Conservation (phyloP, 2,113 vertebrate species). For the Cyprinodon brontotheroides region DNA sequence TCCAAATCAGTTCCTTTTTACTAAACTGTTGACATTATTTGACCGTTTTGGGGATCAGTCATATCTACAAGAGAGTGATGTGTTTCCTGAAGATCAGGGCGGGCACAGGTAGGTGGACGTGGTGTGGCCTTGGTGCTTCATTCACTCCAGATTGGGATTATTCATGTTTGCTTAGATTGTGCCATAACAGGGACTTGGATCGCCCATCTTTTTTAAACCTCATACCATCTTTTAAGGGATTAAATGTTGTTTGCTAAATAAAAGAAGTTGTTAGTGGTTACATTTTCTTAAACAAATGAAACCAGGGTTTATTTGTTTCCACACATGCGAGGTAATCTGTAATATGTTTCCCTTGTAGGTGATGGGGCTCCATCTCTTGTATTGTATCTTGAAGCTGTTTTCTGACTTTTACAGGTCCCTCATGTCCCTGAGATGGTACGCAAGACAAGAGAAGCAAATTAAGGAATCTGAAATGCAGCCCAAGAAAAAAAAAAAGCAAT, state of each 20-base stretch:
- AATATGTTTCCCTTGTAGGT: conserved; percentile 99
- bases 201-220: background rate
- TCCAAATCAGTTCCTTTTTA: conserved; percentile 78
- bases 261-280: background rate
- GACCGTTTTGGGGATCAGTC: conserved; percentile 88
- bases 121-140: conserved; percentile 48
- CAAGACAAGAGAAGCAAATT: conserved; percentile 83
- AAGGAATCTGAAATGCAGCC: conserved; percentile 18
- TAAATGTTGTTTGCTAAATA: conserved; percentile 4
- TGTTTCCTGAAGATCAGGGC: conserved; percentile 88
- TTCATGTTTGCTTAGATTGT: conserved; percentile 7
- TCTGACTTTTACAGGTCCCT: conserved; percentile 97
- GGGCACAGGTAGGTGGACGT: conserved; percentile 88
- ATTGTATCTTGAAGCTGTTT: conserved; percentile 98
- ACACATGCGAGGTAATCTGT: conserved; percentile 99
- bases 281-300: background rate
- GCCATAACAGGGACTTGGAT: background rate
- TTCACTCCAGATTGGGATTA: conserved; percentile 13
- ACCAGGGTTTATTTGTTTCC: conserved; percentile 80
- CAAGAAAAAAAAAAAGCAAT: conserved; percentile 7
- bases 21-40: conserved; percentile 98
- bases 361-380: conserved; percentile 93
- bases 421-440: conserved; percentile 94
- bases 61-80: conserved; percentile 89
- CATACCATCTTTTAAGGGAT: background rate